phyloP scores from a whole-genome alignment of 2,797 vertebrate species.

The Myotis vivesi region DNA sequence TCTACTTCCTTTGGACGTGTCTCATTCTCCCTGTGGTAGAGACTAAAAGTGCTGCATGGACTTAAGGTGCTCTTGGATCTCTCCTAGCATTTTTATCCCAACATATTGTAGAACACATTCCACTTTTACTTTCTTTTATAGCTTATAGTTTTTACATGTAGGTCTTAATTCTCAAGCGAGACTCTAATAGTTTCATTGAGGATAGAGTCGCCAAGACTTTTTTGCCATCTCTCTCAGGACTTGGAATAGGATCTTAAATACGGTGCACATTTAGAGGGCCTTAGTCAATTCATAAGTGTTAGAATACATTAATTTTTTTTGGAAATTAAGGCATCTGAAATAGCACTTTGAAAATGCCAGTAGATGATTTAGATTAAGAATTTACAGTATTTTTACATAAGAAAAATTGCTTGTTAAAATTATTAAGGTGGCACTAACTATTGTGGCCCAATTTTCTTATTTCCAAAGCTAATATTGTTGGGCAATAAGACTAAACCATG shows the following conservation, averaged over 20 bases:
- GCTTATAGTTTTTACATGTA: neutral
- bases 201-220: neutral
- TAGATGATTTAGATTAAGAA: neutral
- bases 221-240: neutral
- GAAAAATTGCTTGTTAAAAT: neutral
- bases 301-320: neutral
- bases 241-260: neutral
- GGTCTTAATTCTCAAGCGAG: neutral
- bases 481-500: neutral
- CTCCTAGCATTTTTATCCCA: neutral
- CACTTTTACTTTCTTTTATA: neutral
- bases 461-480: neutral
- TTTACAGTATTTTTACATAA: neutral
- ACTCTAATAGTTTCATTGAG: neutral
- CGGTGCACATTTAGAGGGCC: neutral
- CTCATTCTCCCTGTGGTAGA: accelerated
- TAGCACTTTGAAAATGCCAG: neutral
- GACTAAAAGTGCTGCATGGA: accelerated
- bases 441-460: neutral
- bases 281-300: neutral
- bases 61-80: neutral
- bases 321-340: neutral
- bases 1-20: accelerated
- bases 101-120: neutral
- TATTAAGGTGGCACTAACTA: neutral